Evolutionary conservation across 2,113 vertebrate species (phyloP).

Genomic region (Malurus cyaneus): DNA sequence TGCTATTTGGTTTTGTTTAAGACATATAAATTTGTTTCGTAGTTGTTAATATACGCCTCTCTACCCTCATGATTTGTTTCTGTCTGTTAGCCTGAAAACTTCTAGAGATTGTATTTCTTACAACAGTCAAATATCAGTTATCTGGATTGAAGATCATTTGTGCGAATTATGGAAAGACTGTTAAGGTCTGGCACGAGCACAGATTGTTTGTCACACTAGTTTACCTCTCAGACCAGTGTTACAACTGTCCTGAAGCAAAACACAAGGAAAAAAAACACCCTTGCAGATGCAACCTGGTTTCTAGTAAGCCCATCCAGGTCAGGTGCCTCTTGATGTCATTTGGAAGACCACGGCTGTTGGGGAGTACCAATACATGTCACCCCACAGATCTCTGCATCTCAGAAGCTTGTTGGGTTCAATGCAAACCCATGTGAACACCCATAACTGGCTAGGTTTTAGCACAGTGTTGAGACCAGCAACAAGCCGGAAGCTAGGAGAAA

Average conservation of each 20-base stretch:
- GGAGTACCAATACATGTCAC: accelerated
- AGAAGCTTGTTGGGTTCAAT: not conserved
- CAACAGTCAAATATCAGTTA: not conserved
- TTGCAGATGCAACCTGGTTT: not conserved
- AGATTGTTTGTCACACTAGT: not conserved
- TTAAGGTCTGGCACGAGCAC: not conserved
- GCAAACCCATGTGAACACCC: not conserved
- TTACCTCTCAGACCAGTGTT: not conserved
- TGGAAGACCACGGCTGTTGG: not conserved
- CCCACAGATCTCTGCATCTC: not conserved
- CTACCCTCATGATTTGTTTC: not conserved
- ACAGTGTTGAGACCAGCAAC: not conserved
- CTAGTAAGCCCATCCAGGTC: not conserved
- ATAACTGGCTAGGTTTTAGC: not conserved
- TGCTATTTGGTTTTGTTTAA: no score
- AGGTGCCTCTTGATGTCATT: not conserved
- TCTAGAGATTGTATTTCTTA: not conserved
- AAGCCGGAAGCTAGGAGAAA: not conserved
- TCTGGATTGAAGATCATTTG: not conserved
- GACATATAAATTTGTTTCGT: no score
- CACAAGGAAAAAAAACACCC: no score
- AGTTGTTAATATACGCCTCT: no score
- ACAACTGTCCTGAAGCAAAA: not conserved
- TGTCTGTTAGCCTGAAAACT: not conserved
- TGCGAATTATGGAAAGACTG: not conserved